Evolutionary conservation across 2,888 invertebrate species (phyloP).

Genomic region (Apantesis nais): DNA sequence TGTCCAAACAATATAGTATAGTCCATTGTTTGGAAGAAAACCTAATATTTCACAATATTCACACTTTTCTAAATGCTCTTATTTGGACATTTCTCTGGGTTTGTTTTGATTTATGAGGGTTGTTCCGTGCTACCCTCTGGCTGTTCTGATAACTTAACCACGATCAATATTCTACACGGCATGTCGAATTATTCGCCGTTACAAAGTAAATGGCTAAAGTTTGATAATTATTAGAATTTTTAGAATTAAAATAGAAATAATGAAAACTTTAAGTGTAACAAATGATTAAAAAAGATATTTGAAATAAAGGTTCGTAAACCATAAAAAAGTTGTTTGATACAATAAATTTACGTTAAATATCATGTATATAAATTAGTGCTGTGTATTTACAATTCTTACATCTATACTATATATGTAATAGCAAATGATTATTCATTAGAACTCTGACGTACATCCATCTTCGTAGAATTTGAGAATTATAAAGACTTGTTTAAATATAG

Average conservation of each 20-base stretch:
- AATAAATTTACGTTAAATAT: neutral
- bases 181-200: conserved; percentile 56
- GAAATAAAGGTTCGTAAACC: neutral
- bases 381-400: neutral
- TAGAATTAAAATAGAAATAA: conserved; percentile 36
- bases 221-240: conserved; percentile 60
- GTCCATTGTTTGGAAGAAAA: conserved; percentile 45
- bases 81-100: conserved; percentile 24
- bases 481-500: conserved; percentile 3
- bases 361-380: neutral
- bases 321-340: neutral
- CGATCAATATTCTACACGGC: conserved; percentile 53
- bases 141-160: conserved; percentile 48
- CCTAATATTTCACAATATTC: conserved; percentile 50
- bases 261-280: conserved; percentile 22
- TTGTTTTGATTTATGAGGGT: conserved; percentile 33
- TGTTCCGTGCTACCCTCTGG: conserved; percentile 22
- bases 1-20: conserved; percentile 57
- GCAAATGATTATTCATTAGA: neutral
- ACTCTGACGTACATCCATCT: conserved; percentile 13
- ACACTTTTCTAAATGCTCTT: conserved; percentile 51
- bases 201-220: conserved; percentile 58
- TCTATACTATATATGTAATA: neutral
- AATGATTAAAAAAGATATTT: conserved; percentile 7
- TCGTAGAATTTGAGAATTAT: conserved; percentile 19